phyloP scores from a whole-genome alignment of 2,888 invertebrate species.

The Ectemnius continuus region DNA sequence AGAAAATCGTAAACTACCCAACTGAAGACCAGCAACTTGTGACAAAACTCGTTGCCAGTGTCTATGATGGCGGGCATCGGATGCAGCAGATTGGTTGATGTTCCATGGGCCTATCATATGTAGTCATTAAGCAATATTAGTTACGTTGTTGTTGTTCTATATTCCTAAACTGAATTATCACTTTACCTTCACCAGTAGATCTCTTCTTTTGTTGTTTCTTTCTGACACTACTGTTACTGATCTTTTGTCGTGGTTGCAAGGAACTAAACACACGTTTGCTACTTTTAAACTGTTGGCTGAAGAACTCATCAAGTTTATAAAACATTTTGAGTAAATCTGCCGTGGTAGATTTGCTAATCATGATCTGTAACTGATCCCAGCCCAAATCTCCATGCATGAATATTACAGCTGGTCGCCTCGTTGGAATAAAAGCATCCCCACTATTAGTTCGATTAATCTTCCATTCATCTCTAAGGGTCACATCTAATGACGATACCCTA shows the following conservation, averaged over 20 bases:
- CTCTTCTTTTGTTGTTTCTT: conserved; percentile 76
- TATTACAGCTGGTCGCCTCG: conserved; percentile 90
- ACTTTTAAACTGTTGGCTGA: conserved; percentile 97
- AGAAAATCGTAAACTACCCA: conserved; percentile 85
- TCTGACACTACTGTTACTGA: conserved; percentile 70
- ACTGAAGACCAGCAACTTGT: conserved; percentile 88
- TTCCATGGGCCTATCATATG: conserved; percentile 69
- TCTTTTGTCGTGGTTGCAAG: conserved; percentile 80
- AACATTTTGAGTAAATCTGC: conserved; percentile 98
- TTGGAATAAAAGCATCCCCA: conserved; percentile 81
- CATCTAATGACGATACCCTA: conserved; percentile 89
- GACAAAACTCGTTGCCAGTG: conserved; percentile 96
- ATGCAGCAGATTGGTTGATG: conserved; percentile 75
- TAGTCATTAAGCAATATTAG: conserved; percentile 15
- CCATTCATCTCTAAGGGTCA: conserved; percentile 93
- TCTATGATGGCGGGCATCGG: conserved; percentile 89
- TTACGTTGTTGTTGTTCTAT: neutral
- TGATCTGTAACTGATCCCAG: conserved; percentile 98
- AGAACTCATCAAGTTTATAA: conserved; percentile 97
- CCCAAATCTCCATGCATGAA: conserved; percentile 94
- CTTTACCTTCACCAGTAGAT: conserved; percentile 75
- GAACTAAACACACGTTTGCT: conserved; percentile 94
- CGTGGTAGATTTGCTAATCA: conserved; percentile 98
- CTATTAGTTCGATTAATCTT: conserved; percentile 81
- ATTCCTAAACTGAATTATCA: neutral